Evolutionary conservation across 2,797 vertebrate species (phyloP).

Genomic region (Linurgus olivaceus): DNA sequence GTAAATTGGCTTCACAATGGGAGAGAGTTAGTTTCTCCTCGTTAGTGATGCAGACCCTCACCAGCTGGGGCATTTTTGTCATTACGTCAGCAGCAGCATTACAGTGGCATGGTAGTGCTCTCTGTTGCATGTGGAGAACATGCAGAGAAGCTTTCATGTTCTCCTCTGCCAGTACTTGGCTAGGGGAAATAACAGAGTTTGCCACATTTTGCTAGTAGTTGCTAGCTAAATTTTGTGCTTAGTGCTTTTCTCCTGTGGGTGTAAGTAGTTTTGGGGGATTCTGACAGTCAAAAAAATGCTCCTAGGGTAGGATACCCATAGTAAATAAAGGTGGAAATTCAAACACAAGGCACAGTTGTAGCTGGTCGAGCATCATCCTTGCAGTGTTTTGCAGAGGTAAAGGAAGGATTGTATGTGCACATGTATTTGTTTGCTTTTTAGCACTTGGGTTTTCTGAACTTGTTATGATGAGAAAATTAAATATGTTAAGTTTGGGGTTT

Average conservation of each 20-base stretch:
- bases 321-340: neutral
- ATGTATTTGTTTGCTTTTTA: neutral
- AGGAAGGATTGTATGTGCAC: neutral
- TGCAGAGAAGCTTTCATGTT: neutral
- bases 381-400: neutral
- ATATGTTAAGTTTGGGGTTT: neutral
- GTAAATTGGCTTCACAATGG: neutral
- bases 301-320: neutral
- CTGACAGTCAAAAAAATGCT: neutral
- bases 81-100: neutral
- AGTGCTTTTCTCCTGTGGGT: neutral
- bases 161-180: neutral
- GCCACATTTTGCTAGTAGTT: neutral
- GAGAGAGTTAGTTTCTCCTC: neutral
- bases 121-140: neutral
- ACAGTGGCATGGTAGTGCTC: neutral
- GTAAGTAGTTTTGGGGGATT: neutral
- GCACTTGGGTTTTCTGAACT: neutral
- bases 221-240: neutral
- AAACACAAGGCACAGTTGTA: neutral
- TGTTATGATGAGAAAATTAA: neutral
- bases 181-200: neutral
- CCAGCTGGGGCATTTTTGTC: neutral
- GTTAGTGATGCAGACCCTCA: neutral
- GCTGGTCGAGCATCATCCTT: neutral